phyloP scores from a whole-genome alignment of 1,140 invertebrate genomes.

The Augochlora pura region DNA sequence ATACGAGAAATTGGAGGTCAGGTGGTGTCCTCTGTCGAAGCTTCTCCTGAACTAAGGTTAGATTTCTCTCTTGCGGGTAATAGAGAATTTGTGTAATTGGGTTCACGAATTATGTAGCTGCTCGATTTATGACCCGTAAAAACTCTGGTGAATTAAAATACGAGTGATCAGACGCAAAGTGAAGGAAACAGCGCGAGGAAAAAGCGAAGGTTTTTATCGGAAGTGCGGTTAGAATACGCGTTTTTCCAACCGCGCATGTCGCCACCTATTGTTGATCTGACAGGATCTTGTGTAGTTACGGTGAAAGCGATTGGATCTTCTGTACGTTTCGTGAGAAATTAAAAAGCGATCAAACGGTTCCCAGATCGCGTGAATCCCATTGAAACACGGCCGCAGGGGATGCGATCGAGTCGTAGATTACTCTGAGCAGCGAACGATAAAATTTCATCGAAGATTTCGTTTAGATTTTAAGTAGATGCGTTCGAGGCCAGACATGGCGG shows the following conservation, averaged over 20 bases:
- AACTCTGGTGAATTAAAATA: slow-evolving; percentile 10
- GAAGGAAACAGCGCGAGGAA: background rate
- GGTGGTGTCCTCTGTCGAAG: slow-evolving; percentile 72
- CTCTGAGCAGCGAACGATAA: background rate
- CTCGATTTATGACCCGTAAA: background rate
- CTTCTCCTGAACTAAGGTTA: slow-evolving; percentile 57
- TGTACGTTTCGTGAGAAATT: slow-evolving; percentile 42
- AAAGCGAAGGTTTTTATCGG: slow-evolving; percentile 13
- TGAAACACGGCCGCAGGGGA: background rate
- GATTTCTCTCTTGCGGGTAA: slow-evolving; percentile 45
- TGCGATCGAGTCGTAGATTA: background rate
- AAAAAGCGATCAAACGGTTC: background rate
- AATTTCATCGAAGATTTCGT: slow-evolving; percentile 9
- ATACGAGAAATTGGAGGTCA: slow-evolving; percentile 46
- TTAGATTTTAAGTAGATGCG: slow-evolving; percentile 39
- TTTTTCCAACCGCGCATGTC: slow-evolving; percentile 64
- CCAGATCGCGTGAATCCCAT: background rate
- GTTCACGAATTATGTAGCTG: background rate
- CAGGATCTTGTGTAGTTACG: slow-evolving; percentile 59
- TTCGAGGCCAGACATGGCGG: slow-evolving; percentile 66
- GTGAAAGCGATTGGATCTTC: slow-evolving; percentile 70
- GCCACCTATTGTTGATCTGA: slow-evolving; percentile 71
- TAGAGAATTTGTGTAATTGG: slow-evolving; percentile 8
- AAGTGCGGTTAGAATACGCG: slow-evolving; percentile 66
- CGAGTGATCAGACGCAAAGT: background rate